These are phyloP conservation scores for Oryctes rhinoceros DNA, from an alignment of 1,140 invertebrate genomes.

Conservation along the genomic window DNA sequence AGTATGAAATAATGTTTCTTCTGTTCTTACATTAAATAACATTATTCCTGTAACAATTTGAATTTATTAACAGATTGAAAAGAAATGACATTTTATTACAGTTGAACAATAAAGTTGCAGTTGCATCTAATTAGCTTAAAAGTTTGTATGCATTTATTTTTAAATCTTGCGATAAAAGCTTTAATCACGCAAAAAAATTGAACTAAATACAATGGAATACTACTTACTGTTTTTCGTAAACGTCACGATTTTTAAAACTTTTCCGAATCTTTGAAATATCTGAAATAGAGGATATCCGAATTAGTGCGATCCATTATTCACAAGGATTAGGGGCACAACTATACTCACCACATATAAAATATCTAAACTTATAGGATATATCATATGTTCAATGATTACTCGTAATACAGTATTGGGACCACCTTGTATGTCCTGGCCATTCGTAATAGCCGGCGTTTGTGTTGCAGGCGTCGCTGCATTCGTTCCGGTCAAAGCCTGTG, in stretches of 20 bases:
- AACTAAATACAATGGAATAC: not conserved
- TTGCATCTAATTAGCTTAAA: no score
- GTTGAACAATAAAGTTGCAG: no score
- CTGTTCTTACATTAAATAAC: no score
- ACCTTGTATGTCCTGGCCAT: conserved; percentile 79
- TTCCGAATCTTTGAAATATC: conserved; percentile 97
- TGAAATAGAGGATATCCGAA: conserved; percentile 65
- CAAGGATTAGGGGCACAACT: conserved; percentile 44
- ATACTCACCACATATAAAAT: conserved; percentile 85
- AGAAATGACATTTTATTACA: no score
- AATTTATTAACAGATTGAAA: no score
- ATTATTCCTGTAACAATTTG: no score
- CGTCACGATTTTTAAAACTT: conserved; percentile 98
- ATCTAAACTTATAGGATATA: conserved; percentile 97
- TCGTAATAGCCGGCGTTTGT: conserved; percentile 61
- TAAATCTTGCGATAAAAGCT: no score
- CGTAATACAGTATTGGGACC: conserved; percentile 96
- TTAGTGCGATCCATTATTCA: conserved; percentile 4
- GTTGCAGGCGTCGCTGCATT: conserved; percentile 59
- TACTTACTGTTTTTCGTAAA: conserved; percentile 99
- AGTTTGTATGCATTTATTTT: no score
- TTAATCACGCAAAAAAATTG: not conserved
- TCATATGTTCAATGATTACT: conserved; percentile 97
- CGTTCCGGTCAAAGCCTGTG: conserved; percentile 74
- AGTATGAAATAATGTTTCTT: no score